Percentiles rank a stretch among this genome's conserved stretches.
Conservation (phyloP, 2,113 vertebrate genomes). For the Gymnogyps californianus region DNA sequence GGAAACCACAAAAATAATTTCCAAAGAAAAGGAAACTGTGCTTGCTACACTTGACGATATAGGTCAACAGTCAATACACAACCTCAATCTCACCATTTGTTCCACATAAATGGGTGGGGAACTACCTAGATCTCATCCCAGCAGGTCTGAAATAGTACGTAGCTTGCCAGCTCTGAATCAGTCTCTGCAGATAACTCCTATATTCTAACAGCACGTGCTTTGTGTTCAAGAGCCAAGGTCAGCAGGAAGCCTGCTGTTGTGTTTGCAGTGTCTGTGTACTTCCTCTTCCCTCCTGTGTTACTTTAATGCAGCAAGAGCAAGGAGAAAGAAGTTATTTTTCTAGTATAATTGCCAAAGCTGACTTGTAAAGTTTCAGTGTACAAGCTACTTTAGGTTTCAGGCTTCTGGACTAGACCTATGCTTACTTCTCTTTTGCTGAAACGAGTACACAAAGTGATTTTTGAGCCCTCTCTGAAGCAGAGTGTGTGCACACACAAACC, state of each 20-base stretch:
- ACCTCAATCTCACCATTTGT: neutral
- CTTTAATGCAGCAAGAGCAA: constrained; percentile 1
- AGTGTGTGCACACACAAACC: neutral
- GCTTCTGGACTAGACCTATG: neutral
- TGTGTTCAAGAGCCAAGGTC: constrained; percentile 23
- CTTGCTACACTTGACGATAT: neutral
- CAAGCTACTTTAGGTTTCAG: neutral
- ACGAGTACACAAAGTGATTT: neutral
- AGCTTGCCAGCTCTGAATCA: neutral
- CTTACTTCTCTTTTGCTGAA: neutral
- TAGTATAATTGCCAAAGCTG: neutral
- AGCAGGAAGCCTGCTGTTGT: constrained; percentile 34
- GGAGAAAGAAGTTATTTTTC: neutral
- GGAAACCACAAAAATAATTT: neutral
- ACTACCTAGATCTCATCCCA: neutral
- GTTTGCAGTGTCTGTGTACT: constrained; percentile 39
- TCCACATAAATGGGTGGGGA: neutral
- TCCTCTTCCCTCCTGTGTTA: constrained; percentile 38
- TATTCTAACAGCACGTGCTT: neutral
- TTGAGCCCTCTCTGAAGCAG: neutral
- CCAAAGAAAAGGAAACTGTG: constrained; percentile 11
- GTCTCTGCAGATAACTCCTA: constrained; percentile 8
- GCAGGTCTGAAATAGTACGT: neutral
- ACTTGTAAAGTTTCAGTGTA: neutral
- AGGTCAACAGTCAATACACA: constrained; percentile 1